Evolutionary conservation across 2,797 vertebrate genomes (phyloP), one percentile per base, ranked within the genome.

Genomic region (Poecilia picta): DNA sequence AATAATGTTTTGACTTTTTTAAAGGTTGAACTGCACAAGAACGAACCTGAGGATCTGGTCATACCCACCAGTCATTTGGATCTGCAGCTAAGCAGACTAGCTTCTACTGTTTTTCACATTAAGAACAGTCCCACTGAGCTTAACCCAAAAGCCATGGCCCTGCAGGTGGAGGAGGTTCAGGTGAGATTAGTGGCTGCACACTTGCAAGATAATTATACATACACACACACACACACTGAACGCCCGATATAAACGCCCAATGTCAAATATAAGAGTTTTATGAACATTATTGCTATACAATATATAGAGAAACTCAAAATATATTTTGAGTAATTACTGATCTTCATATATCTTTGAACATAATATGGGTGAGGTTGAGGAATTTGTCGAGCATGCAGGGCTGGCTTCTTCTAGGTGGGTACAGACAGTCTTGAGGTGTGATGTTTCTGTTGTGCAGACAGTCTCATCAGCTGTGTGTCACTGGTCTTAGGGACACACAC

Each of bases 121-220:
- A 97, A 95, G 92, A 96, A 91, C 85, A 88, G 92, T 51, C 92
- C 96, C 68, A 95, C 96, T 62, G 95, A 96, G 83, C 94, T 98
- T 70, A 94, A 94, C 88, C 90, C 94, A 0, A 77, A 90, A 66
- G 94, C 95, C 76, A 95, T 97, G 97, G 92, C 92, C 49, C 94
- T 92, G 87, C 97, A 98, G 89, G 91, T 98, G 49, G 92, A 96
- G 82, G 96, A 96, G 70, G 95, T 96, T 81, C 95, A 98, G 97
- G 98, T 99, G 92, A 70, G 95, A 83, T 70, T 0, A 75, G 4
- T 5, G 10, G 7, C 55, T 71, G n/a, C 46, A 71, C 46, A 71
- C 55, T 13, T 75, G 13, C 5, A 8, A 13, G 75, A 16, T 51
- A 45, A 45, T 33, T 45, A 11, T 12, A 45, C 12, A 45, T 13